Evolutionary conservation across 2,113 vertebrate genomes (phyloP).

Genomic region (Eulemur rufifrons): DNA sequence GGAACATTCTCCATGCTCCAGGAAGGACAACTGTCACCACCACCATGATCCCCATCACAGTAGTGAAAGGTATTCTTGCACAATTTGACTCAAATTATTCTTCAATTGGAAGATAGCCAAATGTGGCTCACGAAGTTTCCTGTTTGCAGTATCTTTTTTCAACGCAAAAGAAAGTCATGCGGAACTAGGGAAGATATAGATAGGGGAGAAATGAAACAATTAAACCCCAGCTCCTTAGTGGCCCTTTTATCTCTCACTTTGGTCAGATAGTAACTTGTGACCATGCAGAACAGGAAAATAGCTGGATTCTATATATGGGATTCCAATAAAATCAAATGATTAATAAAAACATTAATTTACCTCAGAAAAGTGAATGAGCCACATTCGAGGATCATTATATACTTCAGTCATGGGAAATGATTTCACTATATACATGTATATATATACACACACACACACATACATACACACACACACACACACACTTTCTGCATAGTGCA

Average conservation of each 20-base stretch:
- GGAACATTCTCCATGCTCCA: fast-evolving
- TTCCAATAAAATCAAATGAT: background rate
- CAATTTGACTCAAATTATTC: background rate
- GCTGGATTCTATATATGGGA: background rate
- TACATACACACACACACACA: background rate
- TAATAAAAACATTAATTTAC: background rate
- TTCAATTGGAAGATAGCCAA: background rate
- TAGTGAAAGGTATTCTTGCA: background rate
- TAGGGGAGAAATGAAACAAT: background rate
- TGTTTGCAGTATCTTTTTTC: background rate
- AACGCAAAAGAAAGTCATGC: background rate
- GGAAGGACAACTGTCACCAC: background rate
- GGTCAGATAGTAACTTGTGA: background rate
- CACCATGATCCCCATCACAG: background rate
- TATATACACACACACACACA: background rate
- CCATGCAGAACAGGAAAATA: background rate
- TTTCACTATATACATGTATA: background rate
- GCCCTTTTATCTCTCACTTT: too few relatives aligned
- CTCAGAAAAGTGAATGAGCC: background rate
- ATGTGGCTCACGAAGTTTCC: background rate
- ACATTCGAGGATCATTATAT: background rate
- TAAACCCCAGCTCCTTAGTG: background rate
- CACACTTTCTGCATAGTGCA: background rate
- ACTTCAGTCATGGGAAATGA: background rate
- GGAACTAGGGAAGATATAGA: background rate